Conservation (phyloP, 1,140 invertebrate species). For the Drosophila tropicalis region DNA sequence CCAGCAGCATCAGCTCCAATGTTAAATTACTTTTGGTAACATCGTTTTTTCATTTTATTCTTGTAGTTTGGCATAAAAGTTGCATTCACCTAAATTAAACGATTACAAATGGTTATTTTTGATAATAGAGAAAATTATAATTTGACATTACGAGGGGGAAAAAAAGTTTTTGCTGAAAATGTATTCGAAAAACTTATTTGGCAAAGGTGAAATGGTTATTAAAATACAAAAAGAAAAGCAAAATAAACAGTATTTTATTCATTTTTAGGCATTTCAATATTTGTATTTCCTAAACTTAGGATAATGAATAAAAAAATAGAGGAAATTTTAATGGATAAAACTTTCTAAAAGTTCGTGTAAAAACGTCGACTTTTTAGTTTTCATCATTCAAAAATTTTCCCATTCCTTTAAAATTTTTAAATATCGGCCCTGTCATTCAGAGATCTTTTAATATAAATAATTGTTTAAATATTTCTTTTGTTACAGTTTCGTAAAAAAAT, state of each 20-base stretch:
- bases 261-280: too few relatives aligned
- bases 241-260: background rate
- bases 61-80: slow-evolving; percentile 57
- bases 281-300: too few relatives aligned
- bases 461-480: too few relatives aligned
- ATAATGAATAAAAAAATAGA: too few relatives aligned
- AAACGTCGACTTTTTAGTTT: too few relatives aligned
- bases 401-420: too few relatives aligned
- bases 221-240: background rate
- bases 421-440: too few relatives aligned
- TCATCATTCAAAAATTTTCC: too few relatives aligned
- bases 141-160: slow-evolving; percentile 48
- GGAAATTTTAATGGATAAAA: too few relatives aligned
- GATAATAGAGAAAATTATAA: slow-evolving; percentile 59
- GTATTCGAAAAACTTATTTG: background rate
- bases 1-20: slow-evolving; percentile 30
- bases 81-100: slow-evolving; percentile 67
- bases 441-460: too few relatives aligned
- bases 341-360: too few relatives aligned
- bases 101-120: slow-evolving; percentile 68
- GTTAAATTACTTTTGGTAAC: slow-evolving; percentile 69
- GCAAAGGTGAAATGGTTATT: background rate
- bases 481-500: too few relatives aligned
- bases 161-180: slow-evolving; percentile 18
- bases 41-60: slow-evolving; percentile 36